Base-by-base conservation (phyloP, 2,888 invertebrate species). In the Luperina nickerlii region DNA sequence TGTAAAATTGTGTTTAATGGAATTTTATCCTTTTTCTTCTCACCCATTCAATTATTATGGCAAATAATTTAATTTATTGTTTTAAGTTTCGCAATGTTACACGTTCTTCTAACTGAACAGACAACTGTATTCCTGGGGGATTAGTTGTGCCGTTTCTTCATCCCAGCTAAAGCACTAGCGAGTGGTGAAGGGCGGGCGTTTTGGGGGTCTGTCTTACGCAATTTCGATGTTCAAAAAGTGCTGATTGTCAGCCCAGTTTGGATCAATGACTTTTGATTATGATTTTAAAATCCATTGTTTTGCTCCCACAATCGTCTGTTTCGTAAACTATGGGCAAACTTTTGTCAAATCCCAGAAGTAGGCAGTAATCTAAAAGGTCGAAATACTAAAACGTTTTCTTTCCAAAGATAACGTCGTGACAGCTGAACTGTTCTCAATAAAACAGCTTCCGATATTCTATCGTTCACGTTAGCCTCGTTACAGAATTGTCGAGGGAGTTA, bases 401-500 rank as follows among this genome's bases (percentile, higher is more conserved):
- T 27, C 5, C 9, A 2, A 24, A 67, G 38, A 45, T 32, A 66
- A 45, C 11, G 38, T 4, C 7, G n/a, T n/a, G 32, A 62, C 32
- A 62, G 48, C 38, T 63, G 13, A 32, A 77, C 27, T 9, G 38
- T 7, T 51, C 32, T 62, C 72, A 78, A 79, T 78, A 73, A 69
- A 82, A 65, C 8, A 45, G 60, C 9, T 65, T 38, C 18, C 60
- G 15, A 77, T 66, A 76, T 74, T 76, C 69, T 51, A 60, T 74
- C 67, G 27, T 70, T 60, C 65, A 13, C 45, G 67, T 62, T 68
- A 27, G 62, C 65, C 71, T 68, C 32, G 63, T 42, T 1, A 66
- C 51, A 38, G 24, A 57, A 77, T 62, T 62, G 65, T 45, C 82
- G 18, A 8, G 73, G 79, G 79, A 82, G 45, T 24, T 8, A 54